These are phyloP conservation scores for Caradrina kadenii DNA, from an alignment of 2,888 invertebrate species.

Conservation along the genomic window DNA sequence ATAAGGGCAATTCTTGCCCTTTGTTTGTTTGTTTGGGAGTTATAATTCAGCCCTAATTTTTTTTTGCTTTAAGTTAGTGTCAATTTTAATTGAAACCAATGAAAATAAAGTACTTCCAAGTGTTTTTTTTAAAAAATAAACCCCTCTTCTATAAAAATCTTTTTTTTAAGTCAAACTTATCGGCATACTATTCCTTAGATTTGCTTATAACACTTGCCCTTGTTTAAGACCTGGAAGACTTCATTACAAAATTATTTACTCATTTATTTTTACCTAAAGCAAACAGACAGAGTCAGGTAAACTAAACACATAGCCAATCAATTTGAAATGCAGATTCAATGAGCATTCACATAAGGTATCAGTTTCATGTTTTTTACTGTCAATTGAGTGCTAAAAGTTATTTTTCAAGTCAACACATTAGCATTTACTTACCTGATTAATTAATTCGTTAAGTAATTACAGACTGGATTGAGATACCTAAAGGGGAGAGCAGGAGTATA, in stretches of 20 bases:
- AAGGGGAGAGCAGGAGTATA: conserved; percentile 1
- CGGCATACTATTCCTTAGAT: too few relatives aligned
- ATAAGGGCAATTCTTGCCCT: not conserved
- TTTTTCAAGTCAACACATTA: conserved; percentile 46
- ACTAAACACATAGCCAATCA: not conserved
- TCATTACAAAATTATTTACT: too few relatives aligned
- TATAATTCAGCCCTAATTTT: too few relatives aligned
- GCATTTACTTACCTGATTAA: conserved; percentile 42
- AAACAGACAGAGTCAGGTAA: conserved; percentile 24
- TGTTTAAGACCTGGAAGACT: too few relatives aligned
- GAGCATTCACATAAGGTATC: conserved; percentile 7
- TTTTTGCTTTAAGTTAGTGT: too few relatives aligned
- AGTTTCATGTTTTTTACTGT: conserved; percentile 39
- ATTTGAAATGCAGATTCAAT: conserved; percentile 49
- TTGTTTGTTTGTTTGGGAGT: conserved; percentile 24
- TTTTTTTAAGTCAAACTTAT: too few relatives aligned
- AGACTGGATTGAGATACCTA: conserved; percentile 37
- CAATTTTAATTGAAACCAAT: too few relatives aligned
- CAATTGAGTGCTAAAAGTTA: conserved; percentile 60
- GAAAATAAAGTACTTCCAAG: too few relatives aligned
- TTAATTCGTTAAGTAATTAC: conserved; percentile 50
- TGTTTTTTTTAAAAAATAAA: too few relatives aligned
- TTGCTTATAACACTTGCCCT: too few relatives aligned
- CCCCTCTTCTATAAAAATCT: too few relatives aligned
- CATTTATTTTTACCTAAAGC: too few relatives aligned